Evolutionary conservation across 2,888 invertebrate genomes (phyloP).

Genomic region (Nemoura dubitans): DNA sequence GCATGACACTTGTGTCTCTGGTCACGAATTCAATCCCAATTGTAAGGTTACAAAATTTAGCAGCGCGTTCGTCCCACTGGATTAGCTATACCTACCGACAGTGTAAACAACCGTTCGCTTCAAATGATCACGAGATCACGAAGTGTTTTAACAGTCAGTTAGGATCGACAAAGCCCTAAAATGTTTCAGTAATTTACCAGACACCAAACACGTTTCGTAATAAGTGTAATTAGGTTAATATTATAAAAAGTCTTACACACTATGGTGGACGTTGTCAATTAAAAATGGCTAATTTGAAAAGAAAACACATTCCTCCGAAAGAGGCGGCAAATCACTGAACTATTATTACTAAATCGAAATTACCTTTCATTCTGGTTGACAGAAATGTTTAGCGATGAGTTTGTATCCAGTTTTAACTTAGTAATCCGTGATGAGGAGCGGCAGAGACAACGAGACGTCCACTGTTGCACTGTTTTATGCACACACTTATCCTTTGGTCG

Average conservation of each 20-base stretch:
- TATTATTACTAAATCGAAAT: not conserved
- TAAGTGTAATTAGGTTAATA: not conserved
- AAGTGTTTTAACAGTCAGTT: too few relatives aligned
- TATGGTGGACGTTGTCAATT: not conserved
- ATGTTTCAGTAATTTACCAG: not conserved
- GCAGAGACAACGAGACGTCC: not conserved
- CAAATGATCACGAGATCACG: too few relatives aligned
- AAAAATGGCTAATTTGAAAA: not conserved
- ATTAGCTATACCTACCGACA: too few relatives aligned
- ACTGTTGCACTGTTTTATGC: not conserved
- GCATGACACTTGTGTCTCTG: not conserved
- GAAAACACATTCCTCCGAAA: slow-evolving; percentile 12
- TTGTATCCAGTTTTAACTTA: not conserved
- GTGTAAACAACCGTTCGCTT: not conserved
- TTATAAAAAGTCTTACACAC: not conserved
- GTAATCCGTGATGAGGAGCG: not conserved
- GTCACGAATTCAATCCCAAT: too few relatives aligned
- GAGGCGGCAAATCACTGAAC: not conserved
- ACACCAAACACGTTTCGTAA: not conserved
- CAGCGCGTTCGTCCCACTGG: too few relatives aligned
- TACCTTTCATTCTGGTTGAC: slow-evolving; percentile 12
- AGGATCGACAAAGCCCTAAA: too few relatives aligned
- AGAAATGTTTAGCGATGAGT: not conserved
- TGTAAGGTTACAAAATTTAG: too few relatives aligned
- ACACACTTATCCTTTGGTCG: not conserved